phyloP scores from a whole-genome alignment of 2,888 invertebrate genomes.

The Trissolcus brochymenae region DNA sequence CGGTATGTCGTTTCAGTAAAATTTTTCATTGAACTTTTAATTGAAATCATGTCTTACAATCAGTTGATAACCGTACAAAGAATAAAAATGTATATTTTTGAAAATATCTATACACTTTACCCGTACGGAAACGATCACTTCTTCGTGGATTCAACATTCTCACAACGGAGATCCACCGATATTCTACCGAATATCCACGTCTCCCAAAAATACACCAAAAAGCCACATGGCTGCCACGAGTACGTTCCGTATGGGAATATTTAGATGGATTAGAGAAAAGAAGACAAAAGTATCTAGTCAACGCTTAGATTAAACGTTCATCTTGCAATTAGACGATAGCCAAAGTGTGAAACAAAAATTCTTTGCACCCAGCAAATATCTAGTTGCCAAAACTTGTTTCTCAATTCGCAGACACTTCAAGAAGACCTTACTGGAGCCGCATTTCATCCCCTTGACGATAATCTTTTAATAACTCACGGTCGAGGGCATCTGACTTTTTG shows the following conservation, averaged over 20 bases:
- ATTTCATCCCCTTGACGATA: conserved; percentile 94
- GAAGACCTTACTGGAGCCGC: conserved; percentile 92
- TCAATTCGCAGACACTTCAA: conserved; percentile 78
- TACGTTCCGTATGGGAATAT: conserved; percentile 43
- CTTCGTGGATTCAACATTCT: conserved; percentile 45
- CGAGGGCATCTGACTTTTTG: conserved; percentile 94
- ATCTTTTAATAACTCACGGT: conserved; percentile 92
- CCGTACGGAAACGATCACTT: conserved; percentile 43
- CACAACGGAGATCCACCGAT: conserved; percentile 48
- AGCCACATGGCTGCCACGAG: conserved; percentile 45
- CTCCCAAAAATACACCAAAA: conserved; percentile 41
- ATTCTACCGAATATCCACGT: conserved; percentile 49
- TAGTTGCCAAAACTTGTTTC: too few species aligned
- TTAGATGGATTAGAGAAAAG: conserved; percentile 37
- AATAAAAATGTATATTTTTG: conserved; percentile 28
- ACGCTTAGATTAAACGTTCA: too few species aligned
- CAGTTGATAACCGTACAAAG: neutral
- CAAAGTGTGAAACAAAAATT: too few species aligned
- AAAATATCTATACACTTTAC: conserved; percentile 30
- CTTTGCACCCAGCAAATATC: too few species aligned
- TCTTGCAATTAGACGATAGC: too few species aligned
- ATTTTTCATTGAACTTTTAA: too few species aligned
- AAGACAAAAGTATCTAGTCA: too few species aligned
- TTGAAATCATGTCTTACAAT: too few species aligned
- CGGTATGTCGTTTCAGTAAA: conserved; percentile 80